Base-by-base conservation (phyloP, 2,113 vertebrate genomes). In the Cromileptes altivelis region DNA sequence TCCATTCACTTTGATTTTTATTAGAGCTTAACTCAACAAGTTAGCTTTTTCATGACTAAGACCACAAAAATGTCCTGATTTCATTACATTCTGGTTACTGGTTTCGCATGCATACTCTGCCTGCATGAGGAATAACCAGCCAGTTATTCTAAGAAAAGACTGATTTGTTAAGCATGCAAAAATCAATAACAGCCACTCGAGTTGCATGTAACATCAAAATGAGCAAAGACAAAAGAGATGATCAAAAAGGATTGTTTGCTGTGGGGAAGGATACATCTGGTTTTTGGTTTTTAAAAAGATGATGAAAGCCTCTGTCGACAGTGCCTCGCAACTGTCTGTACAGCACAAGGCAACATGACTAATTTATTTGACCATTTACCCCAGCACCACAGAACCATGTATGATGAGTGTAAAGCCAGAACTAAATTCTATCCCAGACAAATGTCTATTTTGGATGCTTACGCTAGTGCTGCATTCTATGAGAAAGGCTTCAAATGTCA, bases 401-500 rank as follows among this genome's bases (percentile, higher is more conserved):
- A 63, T 45, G 47, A 79, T 11, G 65, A 85, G 69, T 78, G 42
- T 64, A 57, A 86, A 82, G 73, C 82, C 74, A 76, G 61, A 67
- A 57, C 67, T 14, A 68, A 78, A 84, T 74, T 60, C 70, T 25
- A 85, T 85, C 63, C 42, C 53, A 71, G 70, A 82, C 53, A 73
- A 76, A 87, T 70, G 70, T 82, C 80, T 77, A 21, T 82, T 82
- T 89, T 85, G 70, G 86, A 75, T 56, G 57, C 73, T 70, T 30
- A 2, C 0, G 1, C 30, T 37, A 0, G 67, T 55, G 79, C 69
- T 75, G 73, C 15, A 7, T 68, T 83, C 69, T 15, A 61, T 56
- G 50, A 73, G 74, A 75, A 45, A 49, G 62, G 47, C 71, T 86
- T 72, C 82, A 84, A 63, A 83, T 85, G 88, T 90, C 88, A 89